A percentile compares a stretch with the other conserved stretches of the same genome.
Conservation (phyloP, 1,140 invertebrate genomes). For the Ips nitidus region DNA sequence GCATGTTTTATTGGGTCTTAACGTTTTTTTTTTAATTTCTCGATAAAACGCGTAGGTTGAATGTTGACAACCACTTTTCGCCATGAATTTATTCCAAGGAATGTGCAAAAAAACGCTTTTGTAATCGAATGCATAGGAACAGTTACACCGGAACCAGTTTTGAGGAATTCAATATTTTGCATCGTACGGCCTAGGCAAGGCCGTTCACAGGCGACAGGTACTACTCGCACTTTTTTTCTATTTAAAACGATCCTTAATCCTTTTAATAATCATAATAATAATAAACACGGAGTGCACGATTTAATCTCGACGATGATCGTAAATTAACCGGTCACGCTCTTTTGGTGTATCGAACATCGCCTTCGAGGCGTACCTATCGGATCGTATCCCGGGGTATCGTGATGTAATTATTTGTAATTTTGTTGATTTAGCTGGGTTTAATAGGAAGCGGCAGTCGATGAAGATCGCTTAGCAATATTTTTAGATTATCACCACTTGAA, state of each 20-base stretch:
- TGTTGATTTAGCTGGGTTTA: not conserved
- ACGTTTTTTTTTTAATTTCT: constrained; percentile 1
- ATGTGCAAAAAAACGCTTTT: not conserved
- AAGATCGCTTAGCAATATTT: too few species aligned
- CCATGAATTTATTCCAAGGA: not conserved
- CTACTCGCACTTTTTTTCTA: not conserved
- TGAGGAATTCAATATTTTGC: not conserved
- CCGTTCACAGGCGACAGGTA: constrained; percentile 6
- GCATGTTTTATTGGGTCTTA: not conserved
- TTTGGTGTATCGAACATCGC: not conserved
- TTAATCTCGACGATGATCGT: constrained; percentile 6
- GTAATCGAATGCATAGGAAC: not conserved
- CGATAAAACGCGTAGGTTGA: not conserved
- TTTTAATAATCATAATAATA: constrained; percentile 7
- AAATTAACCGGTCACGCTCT: constrained; percentile 8
- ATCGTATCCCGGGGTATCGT: not conserved
- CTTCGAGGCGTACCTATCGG: not conserved
- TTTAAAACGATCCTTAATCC: constrained; percentile 1
- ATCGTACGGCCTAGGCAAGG: constrained; percentile 15
- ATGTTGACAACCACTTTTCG: not conserved
- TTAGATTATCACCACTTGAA: too few species aligned
- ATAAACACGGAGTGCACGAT: constrained; percentile 11
- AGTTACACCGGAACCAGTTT: constrained; percentile 4
- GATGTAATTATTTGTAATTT: not conserved
- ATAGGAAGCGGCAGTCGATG: too few species aligned